phyloP scores from a whole-genome alignment of 1,140 invertebrate species.

The Caenorhabditis briggsae region DNA sequence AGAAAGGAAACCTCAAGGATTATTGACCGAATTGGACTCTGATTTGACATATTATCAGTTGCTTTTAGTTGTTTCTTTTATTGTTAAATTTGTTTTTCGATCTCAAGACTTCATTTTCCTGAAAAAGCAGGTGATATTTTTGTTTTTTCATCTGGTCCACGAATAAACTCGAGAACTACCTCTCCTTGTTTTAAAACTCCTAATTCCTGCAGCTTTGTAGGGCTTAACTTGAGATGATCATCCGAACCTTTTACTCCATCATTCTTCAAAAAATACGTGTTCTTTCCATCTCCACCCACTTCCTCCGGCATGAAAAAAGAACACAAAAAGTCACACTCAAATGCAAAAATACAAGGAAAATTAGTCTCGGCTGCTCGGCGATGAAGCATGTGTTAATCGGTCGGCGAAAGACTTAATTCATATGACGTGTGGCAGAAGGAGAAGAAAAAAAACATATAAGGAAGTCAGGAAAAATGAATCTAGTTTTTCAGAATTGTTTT shows the following conservation, averaged over 20 bases:
- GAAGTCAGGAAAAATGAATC: conserved; percentile 30
- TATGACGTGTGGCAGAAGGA: conserved; percentile 47
- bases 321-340: conserved; percentile 34
- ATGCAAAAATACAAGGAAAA: conserved; percentile 42
- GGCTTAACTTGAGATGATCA: background rate
- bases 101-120: background rate
- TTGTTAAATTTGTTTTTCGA: background rate
- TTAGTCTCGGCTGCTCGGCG: conserved; percentile 12
- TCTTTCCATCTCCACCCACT: background rate
- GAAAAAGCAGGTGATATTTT: conserved; percentile 7
- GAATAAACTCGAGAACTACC: background rate
- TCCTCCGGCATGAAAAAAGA: background rate
- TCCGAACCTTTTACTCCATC: background rate
- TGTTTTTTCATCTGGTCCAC: background rate
- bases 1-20: background rate
- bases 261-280: background rate
- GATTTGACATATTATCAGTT: background rate
- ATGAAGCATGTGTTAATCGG: conserved; percentile 34
- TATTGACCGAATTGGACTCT: conserved; percentile 16
- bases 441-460: conserved; percentile 37
- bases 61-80: background rate
- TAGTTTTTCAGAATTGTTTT: conserved; percentile 3
- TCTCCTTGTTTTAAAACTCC: background rate
- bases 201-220: background rate
- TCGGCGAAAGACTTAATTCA: conserved; percentile 4